Conservation (phyloP, 2,888 invertebrate genomes). For the Caenorhabditis becei region DNA sequence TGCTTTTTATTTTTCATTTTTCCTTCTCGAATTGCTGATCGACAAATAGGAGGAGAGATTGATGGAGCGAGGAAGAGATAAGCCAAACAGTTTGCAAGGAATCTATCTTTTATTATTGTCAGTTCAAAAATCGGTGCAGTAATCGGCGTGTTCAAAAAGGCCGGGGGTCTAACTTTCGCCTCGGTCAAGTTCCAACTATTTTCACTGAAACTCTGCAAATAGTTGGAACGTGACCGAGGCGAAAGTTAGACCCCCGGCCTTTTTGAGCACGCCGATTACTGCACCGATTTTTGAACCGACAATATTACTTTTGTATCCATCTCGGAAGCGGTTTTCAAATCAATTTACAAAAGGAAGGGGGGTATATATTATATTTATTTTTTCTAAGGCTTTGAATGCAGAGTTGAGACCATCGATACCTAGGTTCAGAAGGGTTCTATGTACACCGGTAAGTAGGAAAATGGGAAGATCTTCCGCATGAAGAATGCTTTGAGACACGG, state of each 20-base stretch:
- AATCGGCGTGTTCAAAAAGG: no score
- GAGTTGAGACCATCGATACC: constrained; percentile 58
- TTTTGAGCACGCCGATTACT: no score
- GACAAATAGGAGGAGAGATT: neutral
- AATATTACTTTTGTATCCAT: constrained; percentile 5
- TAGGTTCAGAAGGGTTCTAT: constrained; percentile 53
- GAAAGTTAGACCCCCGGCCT: no score
- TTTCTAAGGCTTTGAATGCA: constrained; percentile 55
- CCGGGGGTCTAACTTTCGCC: no score
- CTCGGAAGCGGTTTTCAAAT: constrained; percentile 3
- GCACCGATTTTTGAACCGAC: no score
- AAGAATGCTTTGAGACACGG: no score
- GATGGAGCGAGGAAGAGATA: constrained; percentile 16
- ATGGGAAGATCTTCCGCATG: neutral
- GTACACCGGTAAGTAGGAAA: constrained; percentile 50
- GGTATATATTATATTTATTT: no score
- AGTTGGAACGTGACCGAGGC: no score
- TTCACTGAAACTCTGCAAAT: no score
- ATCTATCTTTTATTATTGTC: constrained; percentile 34
- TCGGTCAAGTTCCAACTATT: no score
- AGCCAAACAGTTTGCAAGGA: constrained; percentile 38
- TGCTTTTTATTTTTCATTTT: constrained; percentile 29
- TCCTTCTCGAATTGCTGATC: constrained; percentile 5
- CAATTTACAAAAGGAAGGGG: constrained; percentile 2
- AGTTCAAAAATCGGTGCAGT: no score